These are phyloP conservation scores for Gnatocerus cornutus DNA, from an alignment of 2,888 invertebrate species.

Conservation along the genomic window DNA sequence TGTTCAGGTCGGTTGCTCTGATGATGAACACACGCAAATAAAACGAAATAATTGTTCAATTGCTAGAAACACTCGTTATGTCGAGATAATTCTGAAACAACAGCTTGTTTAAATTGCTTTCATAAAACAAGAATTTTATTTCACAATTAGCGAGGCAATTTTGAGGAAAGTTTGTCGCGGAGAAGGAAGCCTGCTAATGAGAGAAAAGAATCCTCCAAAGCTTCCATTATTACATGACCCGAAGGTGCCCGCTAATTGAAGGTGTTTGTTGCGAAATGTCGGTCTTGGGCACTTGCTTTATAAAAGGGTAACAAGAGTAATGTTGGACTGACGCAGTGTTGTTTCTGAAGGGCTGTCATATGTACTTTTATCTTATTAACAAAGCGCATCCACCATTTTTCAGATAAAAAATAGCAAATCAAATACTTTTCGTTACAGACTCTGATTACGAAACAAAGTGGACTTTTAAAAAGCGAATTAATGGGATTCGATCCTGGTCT, in stretches of 20 bases:
- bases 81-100: neutral
- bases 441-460: conserved; percentile 26
- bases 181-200: conserved; percentile 15
- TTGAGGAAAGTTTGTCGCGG: neutral
- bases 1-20: conserved; percentile 3
- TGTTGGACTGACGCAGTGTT: neutral
- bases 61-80: neutral
- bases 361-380: neutral
- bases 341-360: neutral
- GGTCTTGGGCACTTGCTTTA: conserved; percentile 8
- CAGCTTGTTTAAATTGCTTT: conserved; percentile 7
- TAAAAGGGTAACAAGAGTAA: neutral
- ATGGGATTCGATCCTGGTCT: conserved; percentile 42
- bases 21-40: conserved; percentile 4
- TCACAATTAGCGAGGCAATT: conserved; percentile 10
- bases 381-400: neutral
- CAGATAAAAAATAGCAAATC: neutral
- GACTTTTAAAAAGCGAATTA: conserved; percentile 44
- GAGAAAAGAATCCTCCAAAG: conserved; percentile 8
- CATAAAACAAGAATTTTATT: conserved; percentile 13
- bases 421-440: conserved; percentile 6
- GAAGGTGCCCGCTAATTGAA: conserved; percentile 25
- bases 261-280: conserved; percentile 1
- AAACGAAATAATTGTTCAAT: conserved; percentile 9
- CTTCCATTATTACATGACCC: conserved; percentile 14